Percentiles rank a stretch among this genome's conserved stretches.
phyloP scores from a whole-genome alignment of 2,797 vertebrate species.

The Phalanger gymnotis region DNA sequence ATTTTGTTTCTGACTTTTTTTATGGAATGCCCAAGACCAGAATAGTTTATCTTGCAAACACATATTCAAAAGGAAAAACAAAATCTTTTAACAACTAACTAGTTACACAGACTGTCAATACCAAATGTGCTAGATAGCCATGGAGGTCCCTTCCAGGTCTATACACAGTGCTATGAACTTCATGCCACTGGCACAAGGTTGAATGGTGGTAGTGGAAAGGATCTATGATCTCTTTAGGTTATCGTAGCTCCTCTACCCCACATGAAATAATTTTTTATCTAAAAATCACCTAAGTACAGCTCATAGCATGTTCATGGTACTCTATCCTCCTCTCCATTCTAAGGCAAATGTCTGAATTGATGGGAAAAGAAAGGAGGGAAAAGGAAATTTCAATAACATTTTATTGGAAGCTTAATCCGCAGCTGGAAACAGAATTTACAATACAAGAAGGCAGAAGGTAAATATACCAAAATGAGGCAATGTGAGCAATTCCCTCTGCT shows the following conservation, averaged over 20 bases:
- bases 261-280: conserved; percentile 52
- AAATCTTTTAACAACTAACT: conserved; percentile 10
- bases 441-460: conserved; percentile 58
- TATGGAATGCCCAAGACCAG: background rate
- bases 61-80: conserved; percentile 22
- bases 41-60: conserved; percentile 12
- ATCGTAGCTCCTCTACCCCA: conserved; percentile 27
- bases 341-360: conserved; percentile 50
- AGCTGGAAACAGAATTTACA: conserved; percentile 64
- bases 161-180: background rate
- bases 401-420: conserved; percentile 60
- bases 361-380: conserved; percentile 41
- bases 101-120: conserved; percentile 6
- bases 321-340: background rate
- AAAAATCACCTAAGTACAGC: conserved; percentile 40
- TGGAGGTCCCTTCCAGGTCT: background rate
- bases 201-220: background rate
- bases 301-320: conserved; percentile 54
- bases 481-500: conserved; percentile 41
- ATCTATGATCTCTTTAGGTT: conserved; percentile 8
- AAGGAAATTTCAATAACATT: conserved; percentile 63
- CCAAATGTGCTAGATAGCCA: background rate
- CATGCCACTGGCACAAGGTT: background rate
- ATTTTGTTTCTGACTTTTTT: background rate
- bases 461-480: conserved; percentile 20